Evolutionary conservation across 2,888 invertebrate species (phyloP), one percentile per base, ranked within the genome.

Genomic region (Deroplatys truncata): DNA sequence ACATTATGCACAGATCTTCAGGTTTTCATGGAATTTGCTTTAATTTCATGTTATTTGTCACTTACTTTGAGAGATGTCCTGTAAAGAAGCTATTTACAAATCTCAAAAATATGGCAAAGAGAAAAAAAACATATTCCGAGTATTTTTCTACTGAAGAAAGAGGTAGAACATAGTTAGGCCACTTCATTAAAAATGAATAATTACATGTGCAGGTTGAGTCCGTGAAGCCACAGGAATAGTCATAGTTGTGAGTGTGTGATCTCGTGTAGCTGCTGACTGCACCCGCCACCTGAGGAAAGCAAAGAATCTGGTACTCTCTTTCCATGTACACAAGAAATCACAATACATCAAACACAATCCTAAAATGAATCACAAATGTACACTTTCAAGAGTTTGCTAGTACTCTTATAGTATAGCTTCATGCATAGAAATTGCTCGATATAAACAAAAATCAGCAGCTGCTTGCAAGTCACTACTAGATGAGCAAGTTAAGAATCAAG

Each of bases 231-330:
- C 87, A 84, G 85, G 20, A 2, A 84, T 82, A 29, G 86, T 56
- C 56, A 89, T 28, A 25, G 49, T 72, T 9, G 84, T 87, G 28
- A 95, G 92, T 5, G 94, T 94, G 92, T 95, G 95, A 92, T 96
- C 96, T 91, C 96, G 93, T 0, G 96, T 96, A 82, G 95, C 95
- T 28, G 96, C 95, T n/a, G 95, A 95, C 92, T 95, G 94, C 28
- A 95, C 92, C 90, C 96, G 93, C 96, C 96, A 96, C 90, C 94
- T 94, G 91, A 91, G 90, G 92, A 90, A 43, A 43, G 56, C 5
- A 72, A 72, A 86, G 86, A 89, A 85, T 49, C 15, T 86, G 20
- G 20, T 29, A 31, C 10, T 16, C 2, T 5, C 85, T 87, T 72
- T 84, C 87, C 35, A 31, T 25, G 82, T 35, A 35, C 35, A 35